Evolutionary conservation across 2,113 vertebrate species (phyloP), one percentile per base, ranked within the genome.

Genomic region (Percopsis transmontana): DNA sequence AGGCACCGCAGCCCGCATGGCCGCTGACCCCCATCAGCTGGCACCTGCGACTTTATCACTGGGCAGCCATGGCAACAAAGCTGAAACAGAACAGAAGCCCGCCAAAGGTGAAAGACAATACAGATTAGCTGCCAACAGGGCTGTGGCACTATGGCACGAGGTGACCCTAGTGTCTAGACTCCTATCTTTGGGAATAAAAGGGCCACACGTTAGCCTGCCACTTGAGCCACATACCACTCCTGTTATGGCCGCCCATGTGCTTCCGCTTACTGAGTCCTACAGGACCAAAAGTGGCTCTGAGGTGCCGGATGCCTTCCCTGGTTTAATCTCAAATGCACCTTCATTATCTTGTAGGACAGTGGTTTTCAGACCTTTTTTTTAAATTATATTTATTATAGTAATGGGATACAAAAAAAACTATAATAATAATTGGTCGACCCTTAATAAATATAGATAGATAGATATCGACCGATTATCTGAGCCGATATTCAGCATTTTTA

Each of bases 101-200:
- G 59, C 33, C 38, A 67, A 79, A 87, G 83, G 86, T 86, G 80
- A 79, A 57, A 82, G 64, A 74, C 66, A 24, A 71, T 73, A 75
- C 58, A 71, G 63, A 65, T 47, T 4, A 23, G 0, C 14, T 33
- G 51, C 54, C 1, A 9, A 72, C 74, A 67, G 70, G 58, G 24
- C 13, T 4, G 20, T 11, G 56, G 20, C 50, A 24, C 68, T 47
- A 58, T 66, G 66, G 61, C 58, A 47, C 39, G 21, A 51, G 13
- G 40, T 58, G 71, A 41, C 68, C 59, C 0, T 51, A 70, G 70
- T 73, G 79, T 69, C 70, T 51, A 27, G 73, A 81, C 57, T 67
- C 18, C 56, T 60, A 38, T 79, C 64, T 74, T 1, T 20, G 45
- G 44, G 67, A 66, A 78, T 62, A 79, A 81, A 66, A 72, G 82